Conservation (phyloP, 2,797 vertebrate genomes). For the Dermochelys coriacea region DNA sequence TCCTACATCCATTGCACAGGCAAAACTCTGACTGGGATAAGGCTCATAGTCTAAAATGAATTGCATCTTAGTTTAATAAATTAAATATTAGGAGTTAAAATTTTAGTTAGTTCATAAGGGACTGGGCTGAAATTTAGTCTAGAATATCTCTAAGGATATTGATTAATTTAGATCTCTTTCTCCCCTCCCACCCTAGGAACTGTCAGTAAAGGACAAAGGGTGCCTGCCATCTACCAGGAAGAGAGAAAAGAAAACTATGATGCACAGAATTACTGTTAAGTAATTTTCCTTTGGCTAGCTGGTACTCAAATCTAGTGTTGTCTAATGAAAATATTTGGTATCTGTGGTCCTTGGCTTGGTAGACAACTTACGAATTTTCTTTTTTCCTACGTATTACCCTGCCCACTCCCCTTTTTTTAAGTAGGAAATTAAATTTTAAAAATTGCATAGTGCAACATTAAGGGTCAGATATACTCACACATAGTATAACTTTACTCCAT, state of each 20-base stretch:
- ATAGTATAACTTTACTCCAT: neutral
- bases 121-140: neutral
- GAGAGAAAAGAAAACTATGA: neutral
- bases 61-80: neutral
- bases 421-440: neutral
- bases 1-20: neutral
- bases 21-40: neutral
- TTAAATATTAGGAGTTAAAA: neutral
- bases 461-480: neutral
- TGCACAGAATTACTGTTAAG: neutral
- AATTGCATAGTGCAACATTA: neutral
- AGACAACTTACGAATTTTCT: neutral
- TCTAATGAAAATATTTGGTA: neutral
- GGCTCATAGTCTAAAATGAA: neutral
- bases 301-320: neutral
- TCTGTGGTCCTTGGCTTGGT: neutral
- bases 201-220: neutral
- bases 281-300: neutral
- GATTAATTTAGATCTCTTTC: neutral
- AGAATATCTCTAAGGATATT: neutral
- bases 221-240: neutral
- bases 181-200: neutral
- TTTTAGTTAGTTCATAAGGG: neutral
- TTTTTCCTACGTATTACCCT: neutral
- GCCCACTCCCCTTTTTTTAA: neutral